A percentile compares a stretch with the other conserved stretches of the same genome.
These are phyloP conservation scores for Drosophila parvula DNA, from an alignment of 1,140 invertebrate species.

Conservation along the genomic window DNA sequence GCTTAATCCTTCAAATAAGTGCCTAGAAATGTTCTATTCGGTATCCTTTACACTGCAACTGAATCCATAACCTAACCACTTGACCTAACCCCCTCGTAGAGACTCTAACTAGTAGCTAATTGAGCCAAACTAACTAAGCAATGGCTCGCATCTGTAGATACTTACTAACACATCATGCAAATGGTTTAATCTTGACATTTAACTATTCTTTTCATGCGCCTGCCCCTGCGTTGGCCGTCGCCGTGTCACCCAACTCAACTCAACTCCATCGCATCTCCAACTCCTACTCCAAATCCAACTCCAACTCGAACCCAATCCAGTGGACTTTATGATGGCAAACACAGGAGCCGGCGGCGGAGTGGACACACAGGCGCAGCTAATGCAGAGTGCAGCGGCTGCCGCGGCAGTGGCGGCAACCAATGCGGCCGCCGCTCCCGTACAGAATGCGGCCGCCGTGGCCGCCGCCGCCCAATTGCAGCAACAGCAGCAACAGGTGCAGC, in stretches of 20 bases:
- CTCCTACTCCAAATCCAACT: constrained; percentile 31
- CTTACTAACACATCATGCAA: constrained; percentile 68
- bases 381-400: constrained; percentile 87
- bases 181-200: constrained; percentile 80
- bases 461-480: constrained; percentile 89
- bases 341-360: constrained; percentile 85
- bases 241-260: constrained; percentile 38
- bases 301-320: constrained; percentile 44
- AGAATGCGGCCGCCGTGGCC: constrained; percentile 70
- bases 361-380: constrained; percentile 86
- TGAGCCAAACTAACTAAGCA: constrained; percentile 1
- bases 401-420: constrained; percentile 86
- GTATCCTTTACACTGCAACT: background rate
- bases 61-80: background rate
- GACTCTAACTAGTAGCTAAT: background rate
- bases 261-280: constrained; percentile 31
- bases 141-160: background rate
- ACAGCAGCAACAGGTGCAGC: constrained; percentile 83
- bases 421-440: constrained; percentile 88
- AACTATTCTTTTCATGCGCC: constrained; percentile 68
- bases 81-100: background rate
- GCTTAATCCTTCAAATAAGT: background rate
- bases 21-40: no score
- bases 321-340: constrained; percentile 84
- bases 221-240: constrained; percentile 60